Base-by-base conservation (phyloP, 2,797 vertebrate genomes). In the Crenichthys baileyi region DNA sequence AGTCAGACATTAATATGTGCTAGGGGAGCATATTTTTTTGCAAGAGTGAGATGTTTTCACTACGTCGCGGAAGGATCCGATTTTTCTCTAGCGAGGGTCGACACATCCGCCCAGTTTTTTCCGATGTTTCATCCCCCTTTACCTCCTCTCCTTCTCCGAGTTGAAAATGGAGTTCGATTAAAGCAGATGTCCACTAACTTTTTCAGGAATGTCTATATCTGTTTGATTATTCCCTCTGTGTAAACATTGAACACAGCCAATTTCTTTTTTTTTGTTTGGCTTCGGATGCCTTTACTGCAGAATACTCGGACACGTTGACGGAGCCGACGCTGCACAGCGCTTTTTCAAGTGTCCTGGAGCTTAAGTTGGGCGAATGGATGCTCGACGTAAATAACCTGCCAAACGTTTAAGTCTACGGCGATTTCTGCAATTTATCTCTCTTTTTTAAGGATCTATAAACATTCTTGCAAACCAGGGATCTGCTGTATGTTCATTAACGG, bases 151-250 rank as follows among this genome's bases (percentile, higher is more conserved):
- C 55, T 65, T 29, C 60, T 55, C 91, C 86, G 91, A 94, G 92
- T 95, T 94, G 95, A 96, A 96, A 96, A 96, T 96, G 96, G 96
- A 97, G 96, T 96, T 96, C 90, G 94, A 91, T 91, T 92, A 94
- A 95, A 95, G 87, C 93, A 94, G 93, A 94, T 93, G 94, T 93
- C 89, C 88, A 85, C 36, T 88, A 95, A 95, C 93, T 95, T 95
- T 91, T 91, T 82, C 77, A 75, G 88, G 91, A 90, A 76, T 82
- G 55, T 58, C 63, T 68, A 7, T 0, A 13, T 0, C 3, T 46
- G 71, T 81, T 87, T 79, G 76, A 31, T 77, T 84, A 61, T 22
- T 51, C 73, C 31, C 78, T 44, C 41, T 11, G 26, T 53, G 3
- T 68, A 51, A 5, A 24, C 5, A 56, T 26, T 31, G 78, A 70